Conservation (phyloP, 2,113 vertebrate genomes). For the Sander vitreus region DNA sequence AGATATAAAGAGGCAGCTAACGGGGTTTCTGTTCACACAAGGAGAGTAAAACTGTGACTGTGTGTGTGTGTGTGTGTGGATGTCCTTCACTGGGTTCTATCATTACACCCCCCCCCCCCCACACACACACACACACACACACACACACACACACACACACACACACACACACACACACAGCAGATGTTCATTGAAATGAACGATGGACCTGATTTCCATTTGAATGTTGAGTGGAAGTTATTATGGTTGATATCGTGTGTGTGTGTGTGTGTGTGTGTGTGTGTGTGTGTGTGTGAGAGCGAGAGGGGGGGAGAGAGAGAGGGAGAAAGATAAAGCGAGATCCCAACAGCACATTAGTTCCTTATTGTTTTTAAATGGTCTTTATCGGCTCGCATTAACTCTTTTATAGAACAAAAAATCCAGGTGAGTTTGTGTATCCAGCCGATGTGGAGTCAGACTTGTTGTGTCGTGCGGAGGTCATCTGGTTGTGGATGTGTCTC, state of each 20-base stretch:
- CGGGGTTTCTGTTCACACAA: constrained; percentile 43
- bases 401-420: neutral
- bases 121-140: no score
- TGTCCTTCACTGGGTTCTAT: constrained; percentile 51
- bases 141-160: constrained; percentile 23
- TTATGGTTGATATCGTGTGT: constrained; percentile 45
- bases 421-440: constrained; percentile 16
- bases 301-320: neutral
- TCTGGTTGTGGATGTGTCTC: constrained; percentile 2
- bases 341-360: neutral
- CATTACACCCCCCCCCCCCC: neutral
- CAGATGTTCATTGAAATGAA: constrained; percentile 75
- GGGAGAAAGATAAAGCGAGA: neutral
- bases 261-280: constrained; percentile 21
- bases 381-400: constrained; percentile 1
- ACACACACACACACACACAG: constrained; percentile 38
- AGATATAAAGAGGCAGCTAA: constrained; percentile 56
- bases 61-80: neutral
- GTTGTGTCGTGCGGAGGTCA: constrained; percentile 36
- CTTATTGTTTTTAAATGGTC: neutral
- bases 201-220: constrained; percentile 72
- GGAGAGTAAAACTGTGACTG: constrained; percentile 30
- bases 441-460: neutral
- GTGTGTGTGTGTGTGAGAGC: neutral
- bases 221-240: constrained; percentile 74